A percentile compares a stretch with the other conserved stretches of the same genome.
These are phyloP conservation scores for Elanoides forficatus DNA, from an alignment of 2,113 vertebrate species.

Conservation along the genomic window DNA sequence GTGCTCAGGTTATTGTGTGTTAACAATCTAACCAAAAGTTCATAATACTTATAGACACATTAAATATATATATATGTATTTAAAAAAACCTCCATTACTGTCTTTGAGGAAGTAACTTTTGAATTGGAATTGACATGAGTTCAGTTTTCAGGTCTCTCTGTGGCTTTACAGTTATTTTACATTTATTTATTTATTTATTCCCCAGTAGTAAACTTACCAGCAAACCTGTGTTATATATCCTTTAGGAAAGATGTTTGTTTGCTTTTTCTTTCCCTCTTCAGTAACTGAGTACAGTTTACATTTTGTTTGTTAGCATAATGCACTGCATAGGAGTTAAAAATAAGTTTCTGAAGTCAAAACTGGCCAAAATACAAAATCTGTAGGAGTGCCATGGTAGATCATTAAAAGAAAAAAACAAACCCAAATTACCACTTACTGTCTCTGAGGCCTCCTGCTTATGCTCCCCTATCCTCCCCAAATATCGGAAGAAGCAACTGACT, in stretches of 20 bases:
- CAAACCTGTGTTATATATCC: not conserved
- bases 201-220: not conserved
- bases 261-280: not conserved
- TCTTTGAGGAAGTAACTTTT: not conserved
- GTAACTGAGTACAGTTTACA: not conserved
- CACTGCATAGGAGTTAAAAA: not conserved
- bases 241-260: not conserved
- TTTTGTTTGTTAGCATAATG: not conserved
- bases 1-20: not conserved
- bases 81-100: rapidly evolving
- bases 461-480: not conserved
- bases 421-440: not conserved
- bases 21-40: not conserved
- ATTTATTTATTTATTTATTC: not conserved
- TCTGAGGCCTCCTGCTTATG: not conserved
- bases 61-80: not conserved
- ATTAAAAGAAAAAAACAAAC: not conserved
- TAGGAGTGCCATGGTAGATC: not conserved
- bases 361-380: not conserved
- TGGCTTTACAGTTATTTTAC: not conserved
- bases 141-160: not conserved
- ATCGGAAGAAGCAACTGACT: not conserved
- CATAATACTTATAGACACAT: not conserved
- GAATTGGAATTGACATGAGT: not conserved
- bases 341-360: not conserved